Evolutionary conservation across 2,888 invertebrate species (phyloP), one percentile per base, ranked within the genome.

Genomic region (Watsonalla binaria): DNA sequence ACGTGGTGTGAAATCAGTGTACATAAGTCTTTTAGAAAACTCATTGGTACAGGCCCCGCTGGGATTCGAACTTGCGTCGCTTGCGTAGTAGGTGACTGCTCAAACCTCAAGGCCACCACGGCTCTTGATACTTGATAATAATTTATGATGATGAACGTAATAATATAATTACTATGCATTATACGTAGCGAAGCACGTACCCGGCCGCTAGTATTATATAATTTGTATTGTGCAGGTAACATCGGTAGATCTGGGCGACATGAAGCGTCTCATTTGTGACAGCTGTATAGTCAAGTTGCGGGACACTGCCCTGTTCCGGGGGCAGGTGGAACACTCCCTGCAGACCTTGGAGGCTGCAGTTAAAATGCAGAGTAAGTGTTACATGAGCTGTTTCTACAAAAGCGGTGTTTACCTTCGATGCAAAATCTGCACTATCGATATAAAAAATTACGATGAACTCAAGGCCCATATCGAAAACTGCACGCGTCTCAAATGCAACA

Each of bases 251-350:
- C 62, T 87, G 0, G 86, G 89, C 0, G 90, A 90, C 51, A 78
- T 79, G 0, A 90, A 90, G 61, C 68, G 78, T 0, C 59, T 89
- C 42, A 85, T 90, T 47, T 90, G 90, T 53, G 61, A 74, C 0
- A 2, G 15, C 0, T 90, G 90, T 50, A 70, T 82, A 14, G 34
- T 13, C 0, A 75, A 75, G 15, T 56, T 90, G 11, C 62, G 74
- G 0, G 76, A 77, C 8, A 66, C 77, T 0, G 34, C 66, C 0
- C 46, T 53, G 1, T 90, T 90, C 61, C 74, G 67, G 13, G 63
- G 72, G 0, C 82, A 79, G 46, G 88, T 82, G 14, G 78, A 86
- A 39, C 45, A 57, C 0, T 81, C 88, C 0, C 61, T 90, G 2
- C 66, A 60, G 9, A 71, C 70, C 0, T 60, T 90, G 7, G 74